Conservation (phyloP, 2,797 vertebrate species). For the Ctenopoma multispine region DNA sequence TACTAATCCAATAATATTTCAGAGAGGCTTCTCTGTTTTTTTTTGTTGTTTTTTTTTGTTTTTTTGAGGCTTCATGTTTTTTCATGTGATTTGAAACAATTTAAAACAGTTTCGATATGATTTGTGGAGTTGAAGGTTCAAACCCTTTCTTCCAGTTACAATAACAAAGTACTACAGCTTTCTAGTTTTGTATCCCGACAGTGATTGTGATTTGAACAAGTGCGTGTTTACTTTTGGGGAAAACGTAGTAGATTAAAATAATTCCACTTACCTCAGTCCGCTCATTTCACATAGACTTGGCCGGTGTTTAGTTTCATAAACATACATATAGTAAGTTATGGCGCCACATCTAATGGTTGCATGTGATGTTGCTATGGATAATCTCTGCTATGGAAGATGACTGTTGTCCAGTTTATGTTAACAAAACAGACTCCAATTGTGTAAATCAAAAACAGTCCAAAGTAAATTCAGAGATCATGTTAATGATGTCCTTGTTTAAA, state of each 20-base stretch:
- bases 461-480: slow-evolving; percentile 24
- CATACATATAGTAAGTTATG: slow-evolving; percentile 11
- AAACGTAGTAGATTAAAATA: slow-evolving; percentile 22
- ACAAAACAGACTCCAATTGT: slow-evolving; percentile 11
- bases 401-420: background rate
- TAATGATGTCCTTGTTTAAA: slow-evolving; percentile 26
- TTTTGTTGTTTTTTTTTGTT: too few species aligned
- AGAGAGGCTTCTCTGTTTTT: slow-evolving; percentile 1
- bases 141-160: slow-evolving; percentile 29
- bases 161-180: slow-evolving; percentile 20
- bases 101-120: slow-evolving; percentile 33
- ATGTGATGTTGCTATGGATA: slow-evolving; percentile 26
- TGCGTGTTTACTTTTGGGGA: slow-evolving; percentile 40
- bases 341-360: slow-evolving; percentile 24
- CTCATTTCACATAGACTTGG: slow-evolving; percentile 30
- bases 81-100: slow-evolving; percentile 1
- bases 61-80: background rate
- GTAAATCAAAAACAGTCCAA: slow-evolving; percentile 31
- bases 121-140: slow-evolving; percentile 21
- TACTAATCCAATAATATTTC: background rate
- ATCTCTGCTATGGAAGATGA: slow-evolving; percentile 6
- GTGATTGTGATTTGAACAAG: slow-evolving; percentile 35
- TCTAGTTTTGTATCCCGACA: slow-evolving; percentile 33
- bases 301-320: slow-evolving; percentile 21
- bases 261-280: background rate